These are phyloP conservation scores for Parnassius orleans DNA, from an alignment of 2,888 invertebrate species.

Conservation along the genomic window DNA sequence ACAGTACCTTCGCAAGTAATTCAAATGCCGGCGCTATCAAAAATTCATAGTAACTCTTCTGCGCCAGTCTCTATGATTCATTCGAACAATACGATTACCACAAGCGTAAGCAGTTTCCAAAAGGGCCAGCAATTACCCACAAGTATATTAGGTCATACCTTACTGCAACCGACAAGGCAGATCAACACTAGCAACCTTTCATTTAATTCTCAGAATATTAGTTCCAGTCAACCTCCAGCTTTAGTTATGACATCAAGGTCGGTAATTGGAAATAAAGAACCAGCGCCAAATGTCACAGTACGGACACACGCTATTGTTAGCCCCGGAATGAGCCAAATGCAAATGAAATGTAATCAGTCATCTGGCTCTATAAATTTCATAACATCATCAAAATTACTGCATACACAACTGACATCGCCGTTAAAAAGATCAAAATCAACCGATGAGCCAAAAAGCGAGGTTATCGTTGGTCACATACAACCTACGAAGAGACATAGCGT, in stretches of 20 bases:
- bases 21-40: constrained; percentile 76
- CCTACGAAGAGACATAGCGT: constrained; percentile 77
- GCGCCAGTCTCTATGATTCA: constrained; percentile 61
- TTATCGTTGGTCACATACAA: constrained; percentile 74
- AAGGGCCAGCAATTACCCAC: constrained; percentile 66
- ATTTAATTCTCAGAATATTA: constrained; percentile 70
- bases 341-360: constrained; percentile 49
- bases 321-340: constrained; percentile 64
- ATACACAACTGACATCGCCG: constrained; percentile 81
- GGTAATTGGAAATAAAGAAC: constrained; percentile 63
- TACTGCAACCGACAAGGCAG: constrained; percentile 70
- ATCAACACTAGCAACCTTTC: constrained; percentile 58
- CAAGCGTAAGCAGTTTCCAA: constrained; percentile 60
- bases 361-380: constrained; percentile 68
- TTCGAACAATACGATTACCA: constrained; percentile 61
- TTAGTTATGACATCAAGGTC: constrained; percentile 75
- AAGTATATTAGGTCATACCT: constrained; percentile 73
- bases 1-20: constrained; percentile 65
- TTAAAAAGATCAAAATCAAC: constrained; percentile 79
- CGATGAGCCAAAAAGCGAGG: constrained; percentile 77
- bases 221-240: constrained; percentile 76
- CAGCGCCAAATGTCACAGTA: constrained; percentile 69
- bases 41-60: constrained; percentile 62
- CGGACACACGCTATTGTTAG: constrained; percentile 70
- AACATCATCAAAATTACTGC: constrained; percentile 77